A percentile compares a stretch with the other conserved stretches of the same genome.
Evolutionary conservation across 2,888 invertebrate species (phyloP).

Genomic region (Didymodactylos carnosus): DNA sequence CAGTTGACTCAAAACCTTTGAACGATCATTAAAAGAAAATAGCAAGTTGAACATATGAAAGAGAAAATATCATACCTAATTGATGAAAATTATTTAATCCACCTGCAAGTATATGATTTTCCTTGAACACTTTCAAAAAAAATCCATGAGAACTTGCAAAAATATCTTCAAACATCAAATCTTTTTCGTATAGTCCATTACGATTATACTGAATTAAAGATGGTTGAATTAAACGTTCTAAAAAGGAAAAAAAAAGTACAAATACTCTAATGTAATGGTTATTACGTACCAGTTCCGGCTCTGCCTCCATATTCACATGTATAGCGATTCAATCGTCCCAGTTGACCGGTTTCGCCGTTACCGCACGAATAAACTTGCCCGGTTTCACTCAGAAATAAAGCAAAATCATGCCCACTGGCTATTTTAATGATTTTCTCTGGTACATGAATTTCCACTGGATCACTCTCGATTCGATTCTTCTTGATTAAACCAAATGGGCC

Average conservation of each 20-base stretch:
- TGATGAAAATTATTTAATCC: constrained; percentile 14
- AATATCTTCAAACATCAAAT: not conserved
- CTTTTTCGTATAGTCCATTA: not conserved
- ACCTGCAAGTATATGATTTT: constrained; percentile 5
- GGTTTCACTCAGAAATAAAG: constrained; percentile 62
- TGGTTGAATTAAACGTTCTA: not conserved
- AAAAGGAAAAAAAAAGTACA: not conserved
- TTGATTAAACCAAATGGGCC: constrained; percentile 5
- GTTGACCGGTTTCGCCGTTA: constrained; percentile 78
- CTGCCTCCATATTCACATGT: constrained; percentile 45
- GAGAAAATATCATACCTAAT: not conserved
- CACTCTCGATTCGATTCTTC: not conserved
- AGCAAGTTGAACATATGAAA: too few relatives aligned
- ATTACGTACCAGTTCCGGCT: constrained; percentile 30
- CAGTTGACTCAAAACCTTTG: not conserved
- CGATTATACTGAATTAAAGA: not conserved
- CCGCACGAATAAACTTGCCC: constrained; percentile 65
- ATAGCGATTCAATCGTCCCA: constrained; percentile 61
- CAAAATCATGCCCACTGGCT: constrained; percentile 73
- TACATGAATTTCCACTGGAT: constrained; percentile 10
- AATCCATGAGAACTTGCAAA: constrained; percentile 7
- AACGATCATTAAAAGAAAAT: not conserved
- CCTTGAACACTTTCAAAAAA: constrained; percentile 6
- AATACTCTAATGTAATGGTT: too few relatives aligned
- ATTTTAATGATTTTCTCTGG: constrained; percentile 49